These are phyloP conservation scores for Chlorodrepanis virens DNA, from an alignment of 2,113 vertebrate species.

Conservation along the genomic window DNA sequence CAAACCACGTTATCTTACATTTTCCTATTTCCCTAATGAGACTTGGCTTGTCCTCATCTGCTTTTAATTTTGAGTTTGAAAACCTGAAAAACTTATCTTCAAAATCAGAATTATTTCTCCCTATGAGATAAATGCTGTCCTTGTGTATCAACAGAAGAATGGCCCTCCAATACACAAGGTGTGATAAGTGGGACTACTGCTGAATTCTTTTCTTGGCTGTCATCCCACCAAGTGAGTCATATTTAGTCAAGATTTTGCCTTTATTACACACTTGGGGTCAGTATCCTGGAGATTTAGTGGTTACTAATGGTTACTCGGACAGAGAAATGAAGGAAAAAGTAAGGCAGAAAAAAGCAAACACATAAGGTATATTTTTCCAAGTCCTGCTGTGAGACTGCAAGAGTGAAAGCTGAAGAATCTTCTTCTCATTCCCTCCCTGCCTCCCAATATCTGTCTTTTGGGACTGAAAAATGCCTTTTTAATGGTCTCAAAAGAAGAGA, in stretches of 20 bases:
- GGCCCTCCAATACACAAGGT: background rate
- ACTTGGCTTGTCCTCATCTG: background rate
- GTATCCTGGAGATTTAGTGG: background rate
- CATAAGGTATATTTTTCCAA: background rate
- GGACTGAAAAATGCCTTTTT: background rate
- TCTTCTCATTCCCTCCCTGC: background rate
- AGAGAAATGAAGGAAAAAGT: background rate
- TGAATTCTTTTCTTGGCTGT: slow-evolving; percentile 18
- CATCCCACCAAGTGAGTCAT: background rate
- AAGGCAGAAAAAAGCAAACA: background rate
- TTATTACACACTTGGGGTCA: background rate
- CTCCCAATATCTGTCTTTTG: background rate
- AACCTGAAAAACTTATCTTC: background rate
- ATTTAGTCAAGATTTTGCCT: slow-evolving; percentile 1
- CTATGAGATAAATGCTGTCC: background rate
- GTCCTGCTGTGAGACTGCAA: background rate
- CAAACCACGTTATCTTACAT: background rate
- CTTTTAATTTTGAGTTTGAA: background rate
- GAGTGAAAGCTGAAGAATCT: background rate
- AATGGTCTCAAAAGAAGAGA: background rate
- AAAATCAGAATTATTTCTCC: background rate
- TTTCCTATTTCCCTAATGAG: background rate
- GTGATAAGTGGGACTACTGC: background rate
- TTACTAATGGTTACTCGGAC: background rate
- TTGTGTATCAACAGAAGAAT: background rate